Evolutionary conservation across 2,797 vertebrate genomes (phyloP), one percentile per base, ranked within the genome.

Genomic region (Aeoliscus strigatus): DNA sequence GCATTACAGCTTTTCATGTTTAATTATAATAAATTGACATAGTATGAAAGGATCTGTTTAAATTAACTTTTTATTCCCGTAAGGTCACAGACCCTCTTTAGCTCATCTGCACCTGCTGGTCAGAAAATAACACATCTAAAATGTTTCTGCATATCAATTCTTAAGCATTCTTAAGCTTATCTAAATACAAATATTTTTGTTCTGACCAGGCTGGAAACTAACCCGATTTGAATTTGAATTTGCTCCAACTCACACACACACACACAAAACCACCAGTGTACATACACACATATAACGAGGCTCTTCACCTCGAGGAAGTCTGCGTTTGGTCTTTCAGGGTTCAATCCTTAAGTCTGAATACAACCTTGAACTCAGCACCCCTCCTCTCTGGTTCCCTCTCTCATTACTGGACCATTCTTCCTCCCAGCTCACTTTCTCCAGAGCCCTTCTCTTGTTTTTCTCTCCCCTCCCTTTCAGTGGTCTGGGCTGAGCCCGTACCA

Each of bases 171-270:
- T n/a, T n/a, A n/a, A n/a, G n/a, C n/a, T n/a, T n/a, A n/a, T n/a
- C n/a, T n/a, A n/a, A n/a, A n/a, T n/a, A n/a, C n/a, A n/a, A n/a
- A 63, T 57, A 47, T 60, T 30, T 46, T 52, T 45, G 51, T 74
- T 58, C 61, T 62, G 72, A 60, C 30, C 46, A 29, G 41, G 50
- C 39, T 49, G 56, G 30, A 75, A 68, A 77, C 61, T 42, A 44
- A 72, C 47, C 56, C 70, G 27, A 83, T 86, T 88, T 84, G 79
- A 85, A 88, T 88, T 66, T 83, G 55, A 85, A 87, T 88, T 76
- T 77, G 65, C 60, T 14, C 28, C 13, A 35, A 27, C 47, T 65
- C 59, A 42, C 57, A 47, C 51, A 63, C 48, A 66, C n/a, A n/a
- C n/a, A 25, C 42, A 10, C 48, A 62, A 70, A 74, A 80, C 74